Base-by-base conservation (phyloP, 1,140 invertebrate species). In the Oscheius sp. region DNA sequence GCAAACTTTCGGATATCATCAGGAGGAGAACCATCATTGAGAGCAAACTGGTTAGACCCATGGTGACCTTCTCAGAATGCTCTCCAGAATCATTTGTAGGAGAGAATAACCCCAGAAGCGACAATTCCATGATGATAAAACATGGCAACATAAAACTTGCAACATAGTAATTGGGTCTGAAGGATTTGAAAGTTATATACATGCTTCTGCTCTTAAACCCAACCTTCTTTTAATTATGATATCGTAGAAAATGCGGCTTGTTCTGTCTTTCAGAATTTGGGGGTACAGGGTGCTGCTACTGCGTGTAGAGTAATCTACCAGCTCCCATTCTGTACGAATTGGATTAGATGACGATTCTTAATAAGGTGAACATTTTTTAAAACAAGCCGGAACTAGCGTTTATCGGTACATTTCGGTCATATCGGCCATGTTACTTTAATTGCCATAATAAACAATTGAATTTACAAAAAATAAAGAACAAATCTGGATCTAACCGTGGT, bases 41-140 rank as follows among this genome's bases (percentile, higher is more conserved):
- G 49, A 55, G 49, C 49, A 55, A 55, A 26, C 49, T 55, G 49
- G 49, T 55, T 4, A 55, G 23, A 13, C 49, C 49, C 49, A 55
- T 55, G 7, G 49, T 55, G 4, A 55, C 49, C 23, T 55, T 55
- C 49, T 55, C 49, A 55, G 49, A 55, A 55, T 55, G 49, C 28
- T 55, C 49, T 55, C 49, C 49, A 7, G 49, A 7, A 55, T 55
- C 49, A 26, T 55, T 55, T 13, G 49, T 55, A 4, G 49, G 49
- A 7, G 49, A 55, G 49, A 55, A 55, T 4, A 55, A 26, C 15
- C 49, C 49, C 7, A 55, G 23, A 7, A 55, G 23, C 4, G 49
- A 55, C 49, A 55, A 23, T 23, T 55, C 49, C 49, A 55, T 55
- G 28, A 55, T 55, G 7, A 55, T 55, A 23, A 55, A 55, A 23